Evolutionary conservation across 2,113 vertebrate genomes (phyloP), one percentile per base, ranked within the genome.

Genomic region (Eulemur macaco): DNA sequence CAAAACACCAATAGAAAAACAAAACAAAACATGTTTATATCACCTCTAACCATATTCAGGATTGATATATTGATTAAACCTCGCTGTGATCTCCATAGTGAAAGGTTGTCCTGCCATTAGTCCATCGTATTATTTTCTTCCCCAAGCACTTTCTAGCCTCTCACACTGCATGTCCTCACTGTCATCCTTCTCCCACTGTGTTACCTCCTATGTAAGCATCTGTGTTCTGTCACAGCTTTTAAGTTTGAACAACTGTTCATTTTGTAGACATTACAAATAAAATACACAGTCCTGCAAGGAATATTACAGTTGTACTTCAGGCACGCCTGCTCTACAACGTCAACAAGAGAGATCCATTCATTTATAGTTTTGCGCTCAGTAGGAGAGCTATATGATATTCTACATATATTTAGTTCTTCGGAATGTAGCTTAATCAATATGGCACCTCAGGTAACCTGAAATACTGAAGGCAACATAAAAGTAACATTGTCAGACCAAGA

Each of bases 401-500:
- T 97, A 98, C 95, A 97, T 94, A 96, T 97, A 98, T 97, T 98
- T 98, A 98, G 97, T 98, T 97, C 93, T 98, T 77, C 52, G 96
- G 91, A 97, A 98, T 95, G 97, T 96, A 97, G 96, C 78, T 98
- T 97, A 98, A 98, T 98, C 98, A 98, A 98, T 98, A 98, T 93
- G 90, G 94, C 56, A 96, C 95, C 97, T 98, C 88, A 97, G 96
- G 96, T 90, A 98, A 97, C 92, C 68, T 39, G 76, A 98, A 98
- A 96, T 94, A 97, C 87, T 17, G 1, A 89, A 94, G 85, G 81
- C 92, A 97, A 94, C 6, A 34, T 89, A 98, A 97, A 96, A 94
- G 63, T 85, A 96, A 92, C 93, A 92, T 91, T 91, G 63, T 93
- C 97, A 96, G 82, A 96, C 25, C 21, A 93, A 89, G 91, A 92